Conservation (phyloP, 1,140 invertebrate genomes). For the Agrilus planipennis region DNA sequence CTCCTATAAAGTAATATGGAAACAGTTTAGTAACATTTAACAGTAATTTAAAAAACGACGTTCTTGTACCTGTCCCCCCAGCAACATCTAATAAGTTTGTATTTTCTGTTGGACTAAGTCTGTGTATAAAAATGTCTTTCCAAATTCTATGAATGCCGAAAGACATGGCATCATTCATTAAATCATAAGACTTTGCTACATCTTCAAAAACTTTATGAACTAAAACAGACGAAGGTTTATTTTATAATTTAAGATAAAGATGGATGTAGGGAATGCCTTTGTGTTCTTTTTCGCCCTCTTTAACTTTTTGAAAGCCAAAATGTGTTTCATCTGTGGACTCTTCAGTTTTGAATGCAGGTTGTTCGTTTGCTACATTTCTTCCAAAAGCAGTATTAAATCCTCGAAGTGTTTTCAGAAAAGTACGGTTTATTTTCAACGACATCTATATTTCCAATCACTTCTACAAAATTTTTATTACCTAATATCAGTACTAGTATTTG, state of each 20-base stretch:
- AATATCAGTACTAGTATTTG: too few relatives aligned
- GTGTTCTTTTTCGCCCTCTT: constrained; percentile 66
- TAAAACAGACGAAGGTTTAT: constrained; percentile 36
- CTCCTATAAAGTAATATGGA: constrained; percentile 43
- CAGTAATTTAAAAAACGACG: constrained; percentile 1
- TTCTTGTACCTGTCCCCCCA: constrained; percentile 72
- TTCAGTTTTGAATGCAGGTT: constrained; percentile 1
- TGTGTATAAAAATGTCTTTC: constrained; percentile 90
- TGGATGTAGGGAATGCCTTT: constrained; percentile 49
- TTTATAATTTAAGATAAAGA: neutral
- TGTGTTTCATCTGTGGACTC: constrained; percentile 49
- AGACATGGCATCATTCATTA: constrained; percentile 99
- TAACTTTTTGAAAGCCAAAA: constrained; percentile 80
- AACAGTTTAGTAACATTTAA: neutral
- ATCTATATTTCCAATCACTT: too few relatives aligned
- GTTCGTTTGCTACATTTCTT: too few relatives aligned
- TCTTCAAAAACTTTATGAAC: constrained; percentile 90
- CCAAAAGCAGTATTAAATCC: too few relatives aligned
- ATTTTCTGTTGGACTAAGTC: constrained; percentile 61
- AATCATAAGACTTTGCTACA: constrained; percentile 88
- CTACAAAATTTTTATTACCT: too few relatives aligned
- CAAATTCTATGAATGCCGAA: constrained; percentile 88
- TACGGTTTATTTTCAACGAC: too few relatives aligned
- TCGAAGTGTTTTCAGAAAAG: too few relatives aligned
- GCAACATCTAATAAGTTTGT: constrained; percentile 87